Base-by-base conservation (phyloP, 2,113 vertebrate genomes). In the Emydocephalus ijimae region DNA sequence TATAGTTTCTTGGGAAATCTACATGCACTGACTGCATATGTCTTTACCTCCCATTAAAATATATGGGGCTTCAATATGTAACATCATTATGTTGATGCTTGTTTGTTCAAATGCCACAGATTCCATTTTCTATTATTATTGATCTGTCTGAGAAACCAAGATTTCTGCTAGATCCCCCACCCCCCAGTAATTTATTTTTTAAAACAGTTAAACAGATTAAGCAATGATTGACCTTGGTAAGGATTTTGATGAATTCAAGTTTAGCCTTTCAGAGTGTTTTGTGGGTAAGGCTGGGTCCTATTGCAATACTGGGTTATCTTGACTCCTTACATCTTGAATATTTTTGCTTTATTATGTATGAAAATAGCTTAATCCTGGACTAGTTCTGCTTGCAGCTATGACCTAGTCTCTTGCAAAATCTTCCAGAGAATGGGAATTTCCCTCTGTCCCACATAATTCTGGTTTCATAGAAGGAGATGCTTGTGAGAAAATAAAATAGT, bases 241-340 rank as follows among this genome's bases (percentile, higher is more conserved):
- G n/a, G 61, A 56, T 81, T 89, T 56, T 15, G 34, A 34, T 85
- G 64, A 29, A 92, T 92, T 89, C 56, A n/a, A n/a, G 56, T 89
- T 18, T 85, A 89, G 45, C 45, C 39, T 74, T 45, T 45, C 61
- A 92, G 39, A 89, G 52, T n/a, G 64, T 43, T 89, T 85, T 89
- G 34, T 89, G 55, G 85, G n/a, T 23, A 61, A 29, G 56, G 29
- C 45, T 92, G 61, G 69, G 20, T 57, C 50, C 55, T 39, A n/a
- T n/a, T 89, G 34, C 87, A 48, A 24, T 81, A 11, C 61, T 92
- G 87, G 91, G 91, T 89, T 92, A 92, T 89, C 61, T 57, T 92
- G 91, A 92, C 87, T 64, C 56, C 87, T 89, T 85, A 21, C 74
- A 89, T 57, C 24, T 74, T 89, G 10, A 55, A 50, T n/a, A 3